These are phyloP conservation scores for Scaptomyza caliginosa DNA, from an alignment of 2,888 invertebrate genomes.

Conservation along the genomic window DNA sequence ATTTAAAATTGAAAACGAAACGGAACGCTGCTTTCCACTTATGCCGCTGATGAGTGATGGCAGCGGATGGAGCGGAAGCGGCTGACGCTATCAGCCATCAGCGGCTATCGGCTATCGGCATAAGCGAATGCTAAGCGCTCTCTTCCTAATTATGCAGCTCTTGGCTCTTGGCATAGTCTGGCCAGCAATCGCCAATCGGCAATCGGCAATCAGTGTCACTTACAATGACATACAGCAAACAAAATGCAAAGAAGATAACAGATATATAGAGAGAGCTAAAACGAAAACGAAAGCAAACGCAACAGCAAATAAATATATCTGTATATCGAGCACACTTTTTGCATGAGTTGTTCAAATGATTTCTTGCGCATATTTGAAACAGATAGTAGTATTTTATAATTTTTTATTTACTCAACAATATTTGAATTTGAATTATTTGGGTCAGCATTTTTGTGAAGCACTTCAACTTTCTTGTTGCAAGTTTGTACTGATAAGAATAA, in stretches of 20 bases:
- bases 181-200: constrained; percentile 27
- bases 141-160: constrained; percentile 66
- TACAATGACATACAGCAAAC: constrained; percentile 51
- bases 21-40: constrained; percentile 18
- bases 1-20: constrained; percentile 47
- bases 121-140: constrained; percentile 53
- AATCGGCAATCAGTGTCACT: constrained; percentile 62
- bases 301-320: constrained; percentile 43
- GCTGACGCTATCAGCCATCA: constrained; percentile 48
- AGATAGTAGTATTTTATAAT: background rate
- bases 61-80: constrained; percentile 56
- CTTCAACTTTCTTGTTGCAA: no score
- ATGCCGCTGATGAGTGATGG: constrained; percentile 44
- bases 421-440: background rate
- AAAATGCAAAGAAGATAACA: constrained; percentile 38
- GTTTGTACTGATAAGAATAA: no score
- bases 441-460: background rate
- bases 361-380: constrained; percentile 1
- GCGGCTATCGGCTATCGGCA: constrained; percentile 37
- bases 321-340: constrained; percentile 22
- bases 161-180: constrained; percentile 30
- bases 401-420: background rate
- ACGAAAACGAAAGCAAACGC: background rate
- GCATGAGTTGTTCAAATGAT: constrained; percentile 28
- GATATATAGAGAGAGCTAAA: background rate